A percentile compares a stretch with the other conserved stretches of the same genome.
Conservation (phyloP, 1,140 invertebrate genomes). For the Frieseomelitta varia region DNA sequence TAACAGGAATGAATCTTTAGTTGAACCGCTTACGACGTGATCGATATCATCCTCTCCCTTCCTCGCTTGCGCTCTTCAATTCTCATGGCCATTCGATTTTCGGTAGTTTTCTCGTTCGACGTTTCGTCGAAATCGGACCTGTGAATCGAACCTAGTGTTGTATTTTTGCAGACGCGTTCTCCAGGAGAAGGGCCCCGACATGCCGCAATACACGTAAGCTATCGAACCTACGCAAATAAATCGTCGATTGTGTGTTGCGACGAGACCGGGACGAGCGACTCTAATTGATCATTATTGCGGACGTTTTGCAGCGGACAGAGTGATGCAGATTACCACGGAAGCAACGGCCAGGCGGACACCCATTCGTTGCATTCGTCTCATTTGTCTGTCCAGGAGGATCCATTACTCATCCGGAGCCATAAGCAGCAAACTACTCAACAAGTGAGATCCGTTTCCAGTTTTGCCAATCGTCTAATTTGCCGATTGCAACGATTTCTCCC, state of each 20-base stretch:
- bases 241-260: conserved; percentile 16
- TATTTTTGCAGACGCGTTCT: conserved; percentile 84
- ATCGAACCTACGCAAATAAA: conserved; percentile 19
- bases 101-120: neutral
- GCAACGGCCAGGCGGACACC: conserved; percentile 84
- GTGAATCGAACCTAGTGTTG: neutral
- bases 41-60: neutral
- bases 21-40: neutral
- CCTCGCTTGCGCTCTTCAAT: neutral
- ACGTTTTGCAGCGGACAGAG: conserved; percentile 77
- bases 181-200: conserved; percentile 85
- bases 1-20: no score
- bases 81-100: neutral
- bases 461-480: neutral
- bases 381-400: conserved; percentile 83
- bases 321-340: conserved; percentile 82
- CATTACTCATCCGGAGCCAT: conserved; percentile 83
- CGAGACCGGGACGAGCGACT: neutral
- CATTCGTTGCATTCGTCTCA: conserved; percentile 84
- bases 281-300: conserved; percentile 50
- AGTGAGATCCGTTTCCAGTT: conserved; percentile 72
- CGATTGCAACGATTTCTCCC: neutral
- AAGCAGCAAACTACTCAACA: conserved; percentile 85
- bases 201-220: conserved; percentile 87
- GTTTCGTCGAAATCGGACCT: neutral